A percentile compares a stretch with the other conserved stretches of the same genome.
Conservation (phyloP, 2,113 vertebrate genomes). For the Neolamprologus sp. region DNA sequence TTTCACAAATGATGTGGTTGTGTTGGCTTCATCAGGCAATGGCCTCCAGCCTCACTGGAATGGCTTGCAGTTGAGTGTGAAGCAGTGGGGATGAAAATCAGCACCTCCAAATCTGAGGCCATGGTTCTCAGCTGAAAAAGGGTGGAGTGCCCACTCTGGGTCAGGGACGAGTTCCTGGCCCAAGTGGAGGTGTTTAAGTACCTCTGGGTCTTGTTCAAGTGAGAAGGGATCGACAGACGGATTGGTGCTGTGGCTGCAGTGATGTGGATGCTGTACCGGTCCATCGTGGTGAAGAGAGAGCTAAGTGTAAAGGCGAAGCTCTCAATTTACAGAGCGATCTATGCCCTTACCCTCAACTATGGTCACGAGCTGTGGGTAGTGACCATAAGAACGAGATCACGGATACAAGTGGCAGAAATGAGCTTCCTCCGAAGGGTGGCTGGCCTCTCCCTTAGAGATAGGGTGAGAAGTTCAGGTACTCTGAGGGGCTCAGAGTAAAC, state of each 20-base stretch:
- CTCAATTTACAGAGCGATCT: neutral
- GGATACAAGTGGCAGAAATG: neutral
- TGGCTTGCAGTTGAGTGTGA: neutral
- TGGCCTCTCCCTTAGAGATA: neutral
- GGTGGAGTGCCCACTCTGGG: neutral
- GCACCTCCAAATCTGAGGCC: neutral
- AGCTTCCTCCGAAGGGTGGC: neutral
- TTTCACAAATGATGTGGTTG: neutral
- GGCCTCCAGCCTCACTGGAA: neutral
- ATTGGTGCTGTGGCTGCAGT: neutral
- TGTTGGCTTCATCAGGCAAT: neutral
- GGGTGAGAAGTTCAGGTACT: neutral
- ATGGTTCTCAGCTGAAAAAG: neutral
- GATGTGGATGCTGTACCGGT: neutral
- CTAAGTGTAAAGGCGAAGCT: neutral
- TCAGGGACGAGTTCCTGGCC: neutral
- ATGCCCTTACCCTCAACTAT: neutral
- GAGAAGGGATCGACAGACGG: neutral
- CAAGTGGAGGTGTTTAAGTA: neutral
- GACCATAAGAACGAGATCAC: neutral
- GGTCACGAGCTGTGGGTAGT: neutral
- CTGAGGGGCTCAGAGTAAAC: neutral
- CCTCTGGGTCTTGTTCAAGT: neutral
- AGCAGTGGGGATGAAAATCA: neutral
- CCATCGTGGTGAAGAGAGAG: neutral